Percentiles rank a stretch among this genome's conserved stretches.
Conservation (phyloP, 2,113 vertebrate species). For the Tichodroma muraria region DNA sequence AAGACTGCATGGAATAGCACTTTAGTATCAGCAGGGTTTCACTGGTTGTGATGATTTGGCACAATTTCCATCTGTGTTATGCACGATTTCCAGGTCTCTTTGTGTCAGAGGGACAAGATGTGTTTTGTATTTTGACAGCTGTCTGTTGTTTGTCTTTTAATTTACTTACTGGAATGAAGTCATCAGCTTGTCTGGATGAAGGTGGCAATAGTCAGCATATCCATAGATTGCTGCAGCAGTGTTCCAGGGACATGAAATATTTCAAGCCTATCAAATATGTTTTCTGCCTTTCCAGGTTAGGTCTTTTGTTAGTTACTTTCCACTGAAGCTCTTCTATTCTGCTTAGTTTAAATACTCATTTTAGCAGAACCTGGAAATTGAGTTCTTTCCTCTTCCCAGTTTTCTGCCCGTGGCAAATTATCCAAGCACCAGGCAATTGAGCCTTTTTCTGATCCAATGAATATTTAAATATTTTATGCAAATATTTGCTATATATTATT, state of each 20-base stretch:
- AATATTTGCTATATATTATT: constrained; percentile 37
- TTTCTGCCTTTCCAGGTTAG: background rate
- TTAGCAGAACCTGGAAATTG: background rate
- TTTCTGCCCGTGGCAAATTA: background rate
- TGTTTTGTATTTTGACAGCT: background rate
- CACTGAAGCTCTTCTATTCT: background rate
- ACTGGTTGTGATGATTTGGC: background rate
- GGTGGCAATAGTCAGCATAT: background rate
- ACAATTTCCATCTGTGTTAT: background rate
- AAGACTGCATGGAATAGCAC: background rate
- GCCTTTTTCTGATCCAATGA: background rate
- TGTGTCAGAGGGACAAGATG: background rate
- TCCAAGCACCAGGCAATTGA: background rate
- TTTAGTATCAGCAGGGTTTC: background rate
- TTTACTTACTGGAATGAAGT: background rate
- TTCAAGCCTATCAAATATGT: background rate
- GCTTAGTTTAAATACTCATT: background rate
- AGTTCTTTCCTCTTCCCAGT: background rate
- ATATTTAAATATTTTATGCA: constrained; percentile 43
- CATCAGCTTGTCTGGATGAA: background rate
- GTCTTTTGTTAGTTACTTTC: background rate
- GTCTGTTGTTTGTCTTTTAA: background rate
- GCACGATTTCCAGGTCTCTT: background rate
- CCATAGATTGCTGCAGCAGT: background rate
- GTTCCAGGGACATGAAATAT: background rate